Evolutionary conservation across 2,797 vertebrate genomes (phyloP).

Genomic region (Podargus strigoides): DNA sequence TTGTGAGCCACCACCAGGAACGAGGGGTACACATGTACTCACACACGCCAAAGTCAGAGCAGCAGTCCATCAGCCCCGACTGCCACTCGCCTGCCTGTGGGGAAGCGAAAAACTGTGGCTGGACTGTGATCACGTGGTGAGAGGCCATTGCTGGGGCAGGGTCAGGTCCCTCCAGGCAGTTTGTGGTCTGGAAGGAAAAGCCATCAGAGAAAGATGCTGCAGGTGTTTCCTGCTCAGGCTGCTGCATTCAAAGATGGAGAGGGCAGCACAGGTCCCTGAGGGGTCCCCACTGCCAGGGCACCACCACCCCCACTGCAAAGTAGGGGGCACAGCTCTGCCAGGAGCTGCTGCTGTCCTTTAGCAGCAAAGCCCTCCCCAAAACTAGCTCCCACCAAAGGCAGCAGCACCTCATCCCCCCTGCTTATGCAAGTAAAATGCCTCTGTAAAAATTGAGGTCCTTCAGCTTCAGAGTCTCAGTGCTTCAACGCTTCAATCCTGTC

Average conservation of each 20-base stretch:
- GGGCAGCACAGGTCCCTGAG: not conserved
- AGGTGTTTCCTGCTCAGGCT: not conserved
- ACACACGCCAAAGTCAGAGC: constrained; percentile 76
- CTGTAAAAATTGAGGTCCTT: not conserved
- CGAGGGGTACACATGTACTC: not conserved
- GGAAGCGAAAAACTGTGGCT: constrained; percentile 45
- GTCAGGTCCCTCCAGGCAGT: not conserved
- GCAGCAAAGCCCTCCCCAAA: not conserved
- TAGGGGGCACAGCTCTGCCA: not conserved
- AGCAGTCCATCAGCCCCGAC: constrained; percentile 70
- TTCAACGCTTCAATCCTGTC: not conserved
- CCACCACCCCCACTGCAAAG: not conserved
- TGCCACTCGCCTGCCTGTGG: constrained; percentile 68
- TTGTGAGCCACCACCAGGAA: fast-evolving
- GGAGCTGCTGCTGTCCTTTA: not conserved
- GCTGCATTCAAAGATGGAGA: not conserved
- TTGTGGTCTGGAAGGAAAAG: not conserved
- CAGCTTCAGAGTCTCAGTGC: not conserved
- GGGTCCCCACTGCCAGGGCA: not conserved
- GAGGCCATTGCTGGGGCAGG: not conserved
- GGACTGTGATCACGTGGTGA: constrained; percentile 42
- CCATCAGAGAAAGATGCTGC: not conserved
- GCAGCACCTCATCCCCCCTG: not conserved
- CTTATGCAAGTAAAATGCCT: not conserved
- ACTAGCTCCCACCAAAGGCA: not conserved